A percentile compares a stretch with the other conserved stretches of the same genome.
phyloP scores from a whole-genome alignment of 2,797 vertebrate genomes.

The Thunnus albacares region DNA sequence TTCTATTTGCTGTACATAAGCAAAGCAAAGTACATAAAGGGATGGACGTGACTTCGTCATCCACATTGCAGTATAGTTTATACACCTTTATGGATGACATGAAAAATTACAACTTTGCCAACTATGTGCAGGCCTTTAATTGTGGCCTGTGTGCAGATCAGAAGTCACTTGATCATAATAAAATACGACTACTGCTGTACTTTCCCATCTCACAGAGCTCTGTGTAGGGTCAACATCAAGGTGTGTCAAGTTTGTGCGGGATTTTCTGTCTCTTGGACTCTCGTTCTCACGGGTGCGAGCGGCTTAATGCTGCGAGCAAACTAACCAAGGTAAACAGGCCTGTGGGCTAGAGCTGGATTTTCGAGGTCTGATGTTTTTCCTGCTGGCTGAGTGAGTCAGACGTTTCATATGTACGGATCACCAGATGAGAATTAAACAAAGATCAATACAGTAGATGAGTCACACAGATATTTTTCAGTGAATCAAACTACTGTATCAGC shows the following conservation, averaged over 20 bases:
- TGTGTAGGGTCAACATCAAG: background rate
- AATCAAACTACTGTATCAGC: background rate
- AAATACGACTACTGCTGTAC: background rate
- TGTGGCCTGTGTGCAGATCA: background rate
- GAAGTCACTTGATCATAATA: background rate
- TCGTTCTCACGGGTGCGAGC: background rate
- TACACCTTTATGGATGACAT: background rate
- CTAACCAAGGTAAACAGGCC: slow-evolving; percentile 1
- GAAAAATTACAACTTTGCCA: background rate
- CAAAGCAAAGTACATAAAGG: too few species aligned
- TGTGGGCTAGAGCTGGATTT: background rate
- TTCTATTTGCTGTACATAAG: too few species aligned
- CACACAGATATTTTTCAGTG: background rate
- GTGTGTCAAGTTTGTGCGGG: slow-evolving; percentile 2
- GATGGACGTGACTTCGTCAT: background rate
- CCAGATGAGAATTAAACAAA: background rate
- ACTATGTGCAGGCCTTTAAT: background rate
- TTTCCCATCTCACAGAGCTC: background rate
- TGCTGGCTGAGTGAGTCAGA: background rate
- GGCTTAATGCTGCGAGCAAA: slow-evolving; percentile 11
- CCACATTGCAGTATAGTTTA: background rate
- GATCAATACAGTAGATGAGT: background rate
- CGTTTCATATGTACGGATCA: background rate
- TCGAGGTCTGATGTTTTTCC: too few species aligned
- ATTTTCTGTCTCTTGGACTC: slow-evolving; percentile 6